These are phyloP conservation scores for Pachyseris speciosa DNA, from an alignment of 64 coral and sea anemone genomes.

Conservation along the genomic window DNA sequence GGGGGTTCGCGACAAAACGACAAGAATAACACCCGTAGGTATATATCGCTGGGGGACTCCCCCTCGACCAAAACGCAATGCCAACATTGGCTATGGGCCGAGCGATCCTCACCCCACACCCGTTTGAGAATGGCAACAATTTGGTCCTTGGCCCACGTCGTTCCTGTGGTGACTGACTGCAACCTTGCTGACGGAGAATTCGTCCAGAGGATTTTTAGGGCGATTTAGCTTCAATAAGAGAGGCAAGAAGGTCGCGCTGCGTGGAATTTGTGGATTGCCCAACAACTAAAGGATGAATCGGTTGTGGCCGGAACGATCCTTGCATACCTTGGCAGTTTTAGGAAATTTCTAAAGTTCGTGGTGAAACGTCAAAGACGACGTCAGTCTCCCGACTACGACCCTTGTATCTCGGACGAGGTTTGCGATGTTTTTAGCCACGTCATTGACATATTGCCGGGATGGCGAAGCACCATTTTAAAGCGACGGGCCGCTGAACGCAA, in stretches of 20 bases:
- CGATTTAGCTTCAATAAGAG: background rate
- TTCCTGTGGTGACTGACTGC: background rate
- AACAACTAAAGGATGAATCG: background rate
- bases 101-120: background rate
- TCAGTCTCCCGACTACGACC: background rate
- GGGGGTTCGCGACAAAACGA: background rate
- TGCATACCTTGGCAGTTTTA: background rate
- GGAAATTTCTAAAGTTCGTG: background rate
- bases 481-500: background rate
- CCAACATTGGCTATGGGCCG: background rate
- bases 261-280: background rate
- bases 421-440: too few species aligned
- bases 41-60: background rate
- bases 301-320: background rate
- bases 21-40: background rate
- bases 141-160: background rate
- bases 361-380: background rate
- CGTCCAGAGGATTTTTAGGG: background rate
- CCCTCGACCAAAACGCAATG: background rate
- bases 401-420: background rate
- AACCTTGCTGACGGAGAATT: background rate
- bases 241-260: background rate
- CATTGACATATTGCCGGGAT: background rate
- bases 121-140: background rate
- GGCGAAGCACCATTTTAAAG: background rate